phyloP scores from a whole-genome alignment of 2,797 vertebrate genomes.

The Helicolenus hilgendorfi region DNA sequence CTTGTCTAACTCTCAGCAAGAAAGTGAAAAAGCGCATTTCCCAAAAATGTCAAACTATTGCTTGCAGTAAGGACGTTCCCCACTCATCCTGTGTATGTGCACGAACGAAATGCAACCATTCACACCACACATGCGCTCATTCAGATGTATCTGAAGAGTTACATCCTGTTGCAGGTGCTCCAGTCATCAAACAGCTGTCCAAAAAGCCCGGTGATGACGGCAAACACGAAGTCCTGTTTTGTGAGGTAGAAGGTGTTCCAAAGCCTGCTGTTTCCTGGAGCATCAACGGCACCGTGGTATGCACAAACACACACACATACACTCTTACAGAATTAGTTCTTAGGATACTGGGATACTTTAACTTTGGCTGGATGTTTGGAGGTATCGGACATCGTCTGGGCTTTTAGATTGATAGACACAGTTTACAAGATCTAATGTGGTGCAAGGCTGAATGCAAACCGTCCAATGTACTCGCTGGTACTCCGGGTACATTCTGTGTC shows the following conservation, averaged over 20 bases:
- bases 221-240: conserved; percentile 92
- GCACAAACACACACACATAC: conserved; percentile 16
- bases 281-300: conserved; percentile 91
- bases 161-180: conserved; percentile 89
- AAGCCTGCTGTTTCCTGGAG: conserved; percentile 96
- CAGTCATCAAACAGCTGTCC: conserved; percentile 92
- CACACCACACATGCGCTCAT: background rate
- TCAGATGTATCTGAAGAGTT: conserved; percentile 48
- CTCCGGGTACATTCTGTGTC: background rate
- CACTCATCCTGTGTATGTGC: background rate
- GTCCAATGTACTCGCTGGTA: background rate
- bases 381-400: background rate
- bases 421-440: background rate
- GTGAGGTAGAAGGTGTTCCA: conserved; percentile 95
- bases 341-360: no score
- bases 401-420: background rate
- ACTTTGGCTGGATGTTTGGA: background rate
- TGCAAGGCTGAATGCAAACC: background rate
- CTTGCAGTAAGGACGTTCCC: background rate
- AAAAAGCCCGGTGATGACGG: conserved; percentile 90
- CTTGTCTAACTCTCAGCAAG: background rate
- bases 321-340: background rate
- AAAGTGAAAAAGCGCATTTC: background rate
- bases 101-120: background rate
- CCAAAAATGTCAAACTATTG: background rate